Conservation (phyloP, 2,888 invertebrate genomes). For the Aporophyla lueneburgensis region DNA sequence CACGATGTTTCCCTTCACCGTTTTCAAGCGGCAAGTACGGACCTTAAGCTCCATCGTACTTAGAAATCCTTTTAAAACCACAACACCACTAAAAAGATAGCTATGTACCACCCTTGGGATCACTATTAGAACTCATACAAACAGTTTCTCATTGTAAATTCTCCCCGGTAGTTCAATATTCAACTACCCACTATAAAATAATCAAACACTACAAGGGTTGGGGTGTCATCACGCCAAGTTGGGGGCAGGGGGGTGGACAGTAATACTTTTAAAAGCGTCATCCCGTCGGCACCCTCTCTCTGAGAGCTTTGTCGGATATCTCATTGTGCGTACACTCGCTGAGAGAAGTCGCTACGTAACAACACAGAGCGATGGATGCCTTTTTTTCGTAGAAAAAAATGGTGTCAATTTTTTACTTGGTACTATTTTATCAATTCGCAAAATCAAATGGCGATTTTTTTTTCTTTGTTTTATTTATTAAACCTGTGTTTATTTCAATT, state of each 20-base stretch:
- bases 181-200: slow-evolving; percentile 78
- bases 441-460: not conserved
- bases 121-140: slow-evolving; percentile 67
- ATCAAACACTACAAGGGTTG: slow-evolving; percentile 79
- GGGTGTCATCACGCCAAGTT: slow-evolving; percentile 68
- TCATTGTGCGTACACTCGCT: slow-evolving; percentile 82
- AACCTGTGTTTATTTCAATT: not conserved
- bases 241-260: slow-evolving; percentile 72
- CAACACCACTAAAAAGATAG: slow-evolving; percentile 15
- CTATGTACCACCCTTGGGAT: slow-evolving; percentile 47
- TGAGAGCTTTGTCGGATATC: slow-evolving; percentile 80
- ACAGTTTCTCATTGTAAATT: slow-evolving; percentile 65
- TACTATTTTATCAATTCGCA: slow-evolving; percentile 10
- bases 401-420: slow-evolving; percentile 36
- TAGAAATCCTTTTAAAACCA: slow-evolving; percentile 42
- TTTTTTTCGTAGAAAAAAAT: slow-evolving; percentile 66
- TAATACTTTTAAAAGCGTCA: slow-evolving; percentile 90
- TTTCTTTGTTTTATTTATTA: not conserved
- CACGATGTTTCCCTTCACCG: too few relatives aligned
- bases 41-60: slow-evolving; percentile 9
- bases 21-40: too few relatives aligned
- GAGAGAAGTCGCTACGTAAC: slow-evolving; percentile 74
- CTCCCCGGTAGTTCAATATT: slow-evolving; percentile 74
- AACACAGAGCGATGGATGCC: slow-evolving; percentile 66
- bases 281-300: slow-evolving; percentile 79